A percentile compares a stretch with the other conserved stretches of the same genome.
Conservation (phyloP, 2,113 vertebrate species). For the Polypterus senegalus region DNA sequence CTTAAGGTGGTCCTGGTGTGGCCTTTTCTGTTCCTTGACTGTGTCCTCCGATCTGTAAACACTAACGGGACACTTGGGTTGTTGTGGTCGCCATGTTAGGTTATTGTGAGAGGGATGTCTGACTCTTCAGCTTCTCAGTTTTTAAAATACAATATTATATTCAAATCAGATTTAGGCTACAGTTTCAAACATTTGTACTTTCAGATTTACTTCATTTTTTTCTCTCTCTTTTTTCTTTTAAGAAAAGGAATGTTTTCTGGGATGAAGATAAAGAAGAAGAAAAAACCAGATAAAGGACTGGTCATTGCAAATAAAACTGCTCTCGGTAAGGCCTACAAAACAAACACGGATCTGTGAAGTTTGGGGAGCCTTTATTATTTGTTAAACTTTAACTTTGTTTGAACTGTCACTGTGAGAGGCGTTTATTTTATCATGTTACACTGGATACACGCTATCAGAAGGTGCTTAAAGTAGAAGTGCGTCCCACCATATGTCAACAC, state of each 20-base stretch:
- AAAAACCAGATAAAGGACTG: constrained; percentile 51
- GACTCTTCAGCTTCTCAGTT: no score
- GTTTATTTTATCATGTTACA: background rate
- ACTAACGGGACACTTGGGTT: no score
- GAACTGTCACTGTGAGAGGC: background rate
- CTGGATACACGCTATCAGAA: background rate
- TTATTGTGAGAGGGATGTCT: no score
- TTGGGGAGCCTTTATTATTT: background rate
- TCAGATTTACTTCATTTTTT: background rate
- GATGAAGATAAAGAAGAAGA: constrained; percentile 72
- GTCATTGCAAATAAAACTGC: constrained; percentile 67
- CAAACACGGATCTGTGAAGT: constrained; percentile 29
- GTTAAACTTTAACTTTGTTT: background rate
- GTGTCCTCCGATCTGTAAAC: no score
- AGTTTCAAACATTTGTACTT: no score
- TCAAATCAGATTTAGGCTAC: no score
- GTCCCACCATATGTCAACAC: background rate
- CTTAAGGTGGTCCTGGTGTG: no score
- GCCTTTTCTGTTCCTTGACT: no score
- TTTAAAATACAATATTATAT: no score
- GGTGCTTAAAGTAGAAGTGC: background rate
- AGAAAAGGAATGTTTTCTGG: constrained; percentile 57
- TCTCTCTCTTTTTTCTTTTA: constrained; percentile 29
- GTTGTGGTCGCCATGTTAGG: no score
- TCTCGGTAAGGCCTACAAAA: constrained; percentile 56